phyloP scores from a whole-genome alignment of 64 coral and sea anemone genomes.

The Cladopsammia gracilis region DNA sequence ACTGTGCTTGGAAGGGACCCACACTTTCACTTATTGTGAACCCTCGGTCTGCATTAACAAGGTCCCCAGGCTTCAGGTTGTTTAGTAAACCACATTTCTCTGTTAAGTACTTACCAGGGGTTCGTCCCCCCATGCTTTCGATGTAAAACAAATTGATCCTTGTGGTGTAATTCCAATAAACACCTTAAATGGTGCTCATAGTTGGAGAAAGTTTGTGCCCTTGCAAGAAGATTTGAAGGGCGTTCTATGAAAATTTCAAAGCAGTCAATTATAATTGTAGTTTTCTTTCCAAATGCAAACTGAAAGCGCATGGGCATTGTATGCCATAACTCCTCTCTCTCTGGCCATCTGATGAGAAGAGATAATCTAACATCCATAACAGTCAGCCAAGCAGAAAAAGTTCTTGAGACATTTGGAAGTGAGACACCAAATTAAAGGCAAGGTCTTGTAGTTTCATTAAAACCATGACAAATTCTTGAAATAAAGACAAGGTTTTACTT shows the following conservation, averaged over 20 bases:
- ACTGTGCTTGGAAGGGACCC: neutral
- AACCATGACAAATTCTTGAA: conserved; percentile 26
- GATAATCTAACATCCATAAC: conserved; percentile 2
- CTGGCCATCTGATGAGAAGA: conserved; percentile 40
- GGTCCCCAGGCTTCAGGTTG: neutral
- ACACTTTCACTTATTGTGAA: neutral
- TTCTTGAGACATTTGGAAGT: conserved; percentile 22
- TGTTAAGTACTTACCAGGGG: neutral
- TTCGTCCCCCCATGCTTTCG: neutral
- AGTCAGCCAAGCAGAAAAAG: neutral
- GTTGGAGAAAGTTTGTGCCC: no score
- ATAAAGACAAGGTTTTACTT: conserved; percentile 37
- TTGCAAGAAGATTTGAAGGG: no score
- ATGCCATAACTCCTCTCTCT: conserved; percentile 37
- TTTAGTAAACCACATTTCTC: no score
- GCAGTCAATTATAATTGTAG: conserved; percentile 15
- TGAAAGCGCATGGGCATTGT: conserved; percentile 61
- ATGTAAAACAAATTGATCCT: neutral
- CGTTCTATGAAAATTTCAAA: conserved; percentile 2
- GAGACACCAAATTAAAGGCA: conserved; percentile 21
- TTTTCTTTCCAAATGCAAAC: conserved; percentile 41
- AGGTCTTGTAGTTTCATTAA: conserved; percentile 25
- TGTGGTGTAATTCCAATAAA: neutral
- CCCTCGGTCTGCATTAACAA: neutral
- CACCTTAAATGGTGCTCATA: no score